These are phyloP conservation scores for Caenorhabditis sp. DNA, from an alignment of 2,888 invertebrate genomes.

Conservation along the genomic window DNA sequence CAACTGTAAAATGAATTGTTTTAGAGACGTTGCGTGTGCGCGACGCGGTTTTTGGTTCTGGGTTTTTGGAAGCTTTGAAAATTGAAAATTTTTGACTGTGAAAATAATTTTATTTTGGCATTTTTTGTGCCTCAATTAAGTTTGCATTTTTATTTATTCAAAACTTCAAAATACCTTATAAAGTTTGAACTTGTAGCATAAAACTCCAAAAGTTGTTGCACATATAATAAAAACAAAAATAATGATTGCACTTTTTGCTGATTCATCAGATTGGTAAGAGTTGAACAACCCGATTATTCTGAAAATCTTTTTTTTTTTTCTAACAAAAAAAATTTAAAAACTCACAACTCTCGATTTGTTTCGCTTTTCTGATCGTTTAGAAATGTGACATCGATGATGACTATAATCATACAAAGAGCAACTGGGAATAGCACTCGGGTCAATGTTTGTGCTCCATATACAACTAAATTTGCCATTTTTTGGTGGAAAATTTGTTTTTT, in stretches of 20 bases:
- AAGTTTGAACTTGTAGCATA: conserved; percentile 14
- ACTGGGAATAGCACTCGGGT: conserved; percentile 21
- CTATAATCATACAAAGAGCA: conserved; percentile 28
- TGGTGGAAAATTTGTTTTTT: no score
- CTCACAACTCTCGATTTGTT: conserved; percentile 10
- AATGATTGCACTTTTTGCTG: conserved; percentile 3
- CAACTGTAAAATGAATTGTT: conserved; percentile 5
- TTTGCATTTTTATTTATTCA: no score
- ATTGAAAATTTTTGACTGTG: no score
- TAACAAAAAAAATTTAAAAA: neutral
- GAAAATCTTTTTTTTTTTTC: neutral
- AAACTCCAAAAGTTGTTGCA: conserved; percentile 17
- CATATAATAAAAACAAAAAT: conserved; percentile 11
- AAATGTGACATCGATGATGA: conserved; percentile 16
- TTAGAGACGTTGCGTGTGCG: no score
- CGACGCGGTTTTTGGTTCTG: no score
- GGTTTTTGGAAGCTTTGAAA: no score
- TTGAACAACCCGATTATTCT: conserved; percentile 23
- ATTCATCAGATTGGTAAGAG: conserved; percentile 18
- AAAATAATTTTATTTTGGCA: no score
- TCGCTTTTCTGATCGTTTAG: neutral
- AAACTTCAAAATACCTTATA: conserved; percentile 14
- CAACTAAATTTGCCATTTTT: no score
- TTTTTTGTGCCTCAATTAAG: no score
- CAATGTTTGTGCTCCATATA: conserved; percentile 17